A percentile compares a stretch with the other conserved stretches of the same genome.
These are phyloP conservation scores for Arnoldichthys spilopterus DNA, from an alignment of 2,797 vertebrate species.

Conservation along the genomic window DNA sequence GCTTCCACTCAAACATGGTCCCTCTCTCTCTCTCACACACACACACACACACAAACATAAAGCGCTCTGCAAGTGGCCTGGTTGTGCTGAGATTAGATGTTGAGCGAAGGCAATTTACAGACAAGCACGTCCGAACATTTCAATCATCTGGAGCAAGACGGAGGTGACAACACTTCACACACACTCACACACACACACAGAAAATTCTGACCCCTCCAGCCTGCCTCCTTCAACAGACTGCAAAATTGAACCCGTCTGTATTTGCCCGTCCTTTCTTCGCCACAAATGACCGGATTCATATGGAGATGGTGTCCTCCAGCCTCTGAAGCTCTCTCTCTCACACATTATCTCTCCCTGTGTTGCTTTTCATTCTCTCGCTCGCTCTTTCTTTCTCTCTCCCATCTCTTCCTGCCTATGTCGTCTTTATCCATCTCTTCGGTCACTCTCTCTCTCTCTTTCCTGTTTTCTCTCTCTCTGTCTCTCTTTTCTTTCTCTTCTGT, in stretches of 20 bases:
- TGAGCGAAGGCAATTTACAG: constrained; percentile 61
- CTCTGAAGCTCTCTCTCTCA: constrained; percentile 2
- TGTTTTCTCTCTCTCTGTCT: background rate
- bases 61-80: constrained; percentile 30
- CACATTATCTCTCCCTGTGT: too few relatives aligned
- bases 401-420: too few relatives aligned
- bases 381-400: background rate
- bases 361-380: background rate
- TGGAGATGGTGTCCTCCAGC: constrained; percentile 45
- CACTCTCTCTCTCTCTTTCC: background rate
- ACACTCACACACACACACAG: constrained; percentile 22
- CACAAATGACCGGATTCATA: constrained; percentile 55
- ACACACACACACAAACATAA: constrained; percentile 35
- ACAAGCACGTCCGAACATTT: constrained; percentile 61
- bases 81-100: constrained; percentile 58
- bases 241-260: constrained; percentile 42
- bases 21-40: constrained; percentile 3
- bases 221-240: constrained; percentile 25
- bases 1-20: background rate
- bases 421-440: background rate
- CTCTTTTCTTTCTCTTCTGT: too few relatives aligned
- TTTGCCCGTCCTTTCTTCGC: constrained; percentile 29
- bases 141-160: constrained; percentile 58
- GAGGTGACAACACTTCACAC: constrained; percentile 36
- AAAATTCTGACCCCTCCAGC: constrained; percentile 29